Base-by-base conservation (phyloP, 2,113 vertebrate genomes). In the Phylloscopus trochiloides region DNA sequence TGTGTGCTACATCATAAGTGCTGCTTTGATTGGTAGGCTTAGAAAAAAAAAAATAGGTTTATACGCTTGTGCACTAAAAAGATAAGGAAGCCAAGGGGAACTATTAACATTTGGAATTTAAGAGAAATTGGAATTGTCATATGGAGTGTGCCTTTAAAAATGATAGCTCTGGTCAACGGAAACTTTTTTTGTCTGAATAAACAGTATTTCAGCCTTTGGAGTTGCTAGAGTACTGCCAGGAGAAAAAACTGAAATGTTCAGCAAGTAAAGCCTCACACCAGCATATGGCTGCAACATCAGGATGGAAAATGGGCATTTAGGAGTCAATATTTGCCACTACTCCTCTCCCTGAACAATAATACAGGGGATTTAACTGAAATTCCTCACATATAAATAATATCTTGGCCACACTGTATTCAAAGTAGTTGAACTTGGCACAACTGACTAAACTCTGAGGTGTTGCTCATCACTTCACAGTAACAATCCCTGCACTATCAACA, bases 31-130 rank as follows among this genome's bases (percentile, higher is more conserved):
- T 85, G 26, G 40, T 75, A 34, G 18, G 11, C 40, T 72, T 74
- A 31, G 8, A 19, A 36, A 88, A 80, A 88, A 80, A 61, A 43
- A 11, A 40, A 9, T 67, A 68, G 24, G 13, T 88, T 93, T 75
- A 63, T 21, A 55, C 16, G 67, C 10, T 66, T 40, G 18, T 85
- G 61, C 48, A 36, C 61, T 52, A 48, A 68, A 88, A 76, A 51
- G 55, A 86, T 83, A 95, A 83, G 77, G 45, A 86, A 90, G 21
- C 59, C 77, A 83, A 82, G 22, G 17, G 59, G 24, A 88, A 32
- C 17, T 58, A 71, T 76, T 70, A 93, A 66, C 26, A 50, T 75
- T 87, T 70, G 20, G 45, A 95, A 90, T 90, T 91, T 45, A 81
- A 12, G 55, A 43, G 57, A n/a, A 86, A 50, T 81, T 86, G 88